A percentile compares a stretch with the other conserved stretches of the same genome.
phyloP scores from a whole-genome alignment of 2,113 vertebrate genomes.

The Brachyhypopomus occidentalis region DNA sequence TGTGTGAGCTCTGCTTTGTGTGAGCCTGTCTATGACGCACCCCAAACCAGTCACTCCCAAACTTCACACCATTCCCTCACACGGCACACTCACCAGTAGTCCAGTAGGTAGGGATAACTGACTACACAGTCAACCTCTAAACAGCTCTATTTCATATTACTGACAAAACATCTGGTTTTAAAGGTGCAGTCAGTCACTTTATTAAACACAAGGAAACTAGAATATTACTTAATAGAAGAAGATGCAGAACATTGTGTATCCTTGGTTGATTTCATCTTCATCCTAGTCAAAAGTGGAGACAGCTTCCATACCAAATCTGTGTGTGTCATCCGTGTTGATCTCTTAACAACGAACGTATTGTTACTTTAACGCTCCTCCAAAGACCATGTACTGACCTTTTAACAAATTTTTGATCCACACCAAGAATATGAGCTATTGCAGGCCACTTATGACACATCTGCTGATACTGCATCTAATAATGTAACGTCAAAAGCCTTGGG shows the following conservation, averaged over 20 bases:
- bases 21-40: neutral
- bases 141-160: neutral
- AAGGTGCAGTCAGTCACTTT: neutral
- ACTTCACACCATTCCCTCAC: neutral
- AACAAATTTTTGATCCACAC: neutral
- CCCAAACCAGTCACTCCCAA: neutral
- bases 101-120: neutral
- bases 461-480: neutral
- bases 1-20: neutral
- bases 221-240: no score
- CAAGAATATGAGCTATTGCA: neutral
- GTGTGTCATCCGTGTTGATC: no score
- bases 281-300: no score
- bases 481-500: neutral
- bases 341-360: no score
- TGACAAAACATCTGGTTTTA: neutral
- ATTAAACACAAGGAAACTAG: neutral
- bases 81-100: neutral
- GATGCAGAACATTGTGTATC: no score
- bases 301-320: no score
- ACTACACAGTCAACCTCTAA: neutral
- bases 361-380: no score
- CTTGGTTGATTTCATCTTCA: no score
- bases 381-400: neutral
- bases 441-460: neutral